These are phyloP conservation scores for Galerucella nymphaeae DNA, from an alignment of 2,888 invertebrate species.

Conservation along the genomic window DNA sequence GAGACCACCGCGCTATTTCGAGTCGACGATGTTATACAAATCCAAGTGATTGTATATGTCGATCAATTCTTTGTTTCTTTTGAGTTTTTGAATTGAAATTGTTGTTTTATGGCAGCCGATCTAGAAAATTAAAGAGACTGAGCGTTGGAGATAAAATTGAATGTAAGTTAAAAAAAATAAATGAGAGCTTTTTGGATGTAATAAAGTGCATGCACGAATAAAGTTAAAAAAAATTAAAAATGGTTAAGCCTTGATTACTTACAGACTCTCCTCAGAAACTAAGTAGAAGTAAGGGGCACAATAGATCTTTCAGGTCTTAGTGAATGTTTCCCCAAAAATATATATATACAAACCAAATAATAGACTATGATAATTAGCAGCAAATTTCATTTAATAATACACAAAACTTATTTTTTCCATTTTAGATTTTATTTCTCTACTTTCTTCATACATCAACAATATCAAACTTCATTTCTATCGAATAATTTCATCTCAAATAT, in stretches of 20 bases:
- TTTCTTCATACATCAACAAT: no score
- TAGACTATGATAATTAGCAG: neutral
- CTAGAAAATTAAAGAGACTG: slow-evolving; percentile 19
- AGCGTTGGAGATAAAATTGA: slow-evolving; percentile 10
- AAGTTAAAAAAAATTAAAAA: neutral
- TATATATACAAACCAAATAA: no score
- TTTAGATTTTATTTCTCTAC: no score
- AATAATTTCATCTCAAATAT: no score
- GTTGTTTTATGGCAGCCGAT: slow-evolving; percentile 39
- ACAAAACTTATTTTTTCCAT: no score
- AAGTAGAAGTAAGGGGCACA: no score
- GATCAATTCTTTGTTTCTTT: slow-evolving; percentile 55
- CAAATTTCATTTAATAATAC: neutral
- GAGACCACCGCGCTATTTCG: slow-evolving; percentile 58
- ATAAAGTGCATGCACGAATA: neutral
- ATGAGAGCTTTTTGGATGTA: neutral
- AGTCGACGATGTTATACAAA: slow-evolving; percentile 62
- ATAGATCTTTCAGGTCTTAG: no score
- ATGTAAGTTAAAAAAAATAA: neutral
- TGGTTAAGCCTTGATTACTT: no score
- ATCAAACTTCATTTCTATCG: no score
- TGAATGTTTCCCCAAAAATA: no score
- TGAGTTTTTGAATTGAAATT: slow-evolving; percentile 44
- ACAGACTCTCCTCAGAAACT: no score
- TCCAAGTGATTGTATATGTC: slow-evolving; percentile 57